Conservation (phyloP, 2,113 vertebrate genomes). For the Corythornis cristatus region DNA sequence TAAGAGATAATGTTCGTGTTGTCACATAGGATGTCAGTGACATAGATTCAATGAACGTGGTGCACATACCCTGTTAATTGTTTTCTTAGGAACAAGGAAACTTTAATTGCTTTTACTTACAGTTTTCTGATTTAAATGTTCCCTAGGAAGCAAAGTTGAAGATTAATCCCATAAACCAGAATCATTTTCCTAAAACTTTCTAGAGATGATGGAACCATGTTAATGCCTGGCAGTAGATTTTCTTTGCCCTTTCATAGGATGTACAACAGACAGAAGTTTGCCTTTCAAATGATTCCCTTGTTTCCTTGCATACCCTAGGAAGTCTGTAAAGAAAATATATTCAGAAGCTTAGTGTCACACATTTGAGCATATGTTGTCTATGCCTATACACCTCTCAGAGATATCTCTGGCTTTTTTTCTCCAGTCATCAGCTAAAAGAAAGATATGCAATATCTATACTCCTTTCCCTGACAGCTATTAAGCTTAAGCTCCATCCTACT, state of each 20-base stretch:
- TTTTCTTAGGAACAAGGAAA: background rate
- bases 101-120: background rate
- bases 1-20: background rate
- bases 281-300: background rate
- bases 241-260: background rate
- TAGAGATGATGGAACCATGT: background rate
- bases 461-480: background rate
- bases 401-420: background rate
- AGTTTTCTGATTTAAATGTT: background rate
- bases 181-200: background rate
- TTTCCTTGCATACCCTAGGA: background rate
- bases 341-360: slow-evolving; percentile 14
- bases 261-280: background rate
- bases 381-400: background rate
- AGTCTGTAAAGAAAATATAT: background rate
- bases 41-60: background rate
- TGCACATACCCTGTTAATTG: background rate
- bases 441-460: slow-evolving; percentile 8
- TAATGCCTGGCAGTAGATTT: background rate
- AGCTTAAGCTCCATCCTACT: background rate
- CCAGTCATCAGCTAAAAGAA: background rate
- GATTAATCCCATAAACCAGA: background rate
- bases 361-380: slow-evolving; percentile 18
- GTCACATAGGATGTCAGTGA: background rate
- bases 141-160: background rate